Evolutionary conservation across 2,888 invertebrate species (phyloP), one percentile per base, ranked within the genome.

Genomic region (Drosophila atroscutellata): DNA sequence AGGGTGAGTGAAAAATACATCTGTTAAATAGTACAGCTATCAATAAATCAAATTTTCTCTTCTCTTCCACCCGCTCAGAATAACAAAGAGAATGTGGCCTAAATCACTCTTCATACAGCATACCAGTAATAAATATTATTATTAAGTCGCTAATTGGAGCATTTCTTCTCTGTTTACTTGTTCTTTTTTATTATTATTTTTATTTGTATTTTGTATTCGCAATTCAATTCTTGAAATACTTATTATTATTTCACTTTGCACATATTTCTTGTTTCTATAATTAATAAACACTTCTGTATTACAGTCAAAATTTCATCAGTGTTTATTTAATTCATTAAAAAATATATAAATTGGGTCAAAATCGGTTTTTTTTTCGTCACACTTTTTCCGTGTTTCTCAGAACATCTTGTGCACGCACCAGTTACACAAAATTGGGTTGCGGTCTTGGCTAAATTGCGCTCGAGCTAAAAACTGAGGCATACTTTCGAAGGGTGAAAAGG

Each of bases 11-110:
- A 32, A 47, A 28, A 47, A 62, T 36, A 37, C 11, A 5, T 58
- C 0, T 58, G 54, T n/a, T 65, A 59, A 75, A 7, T 57, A 34
- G 4, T 7, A 11, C 0, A 24, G 9, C 20, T 45, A 72, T 71
- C 36, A 63, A 71, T 54, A 34, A 56, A 26, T 57, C 24, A 9
- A 15, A 20, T 39, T 30, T 39, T 59, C 11, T 45, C 15, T 42
- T 42, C 15, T 45, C 20, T 66, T 55, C 20, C 54, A 55, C 66
- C 34, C 52, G 63, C 73, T 8, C 69, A 91, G 91, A 74, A 81
- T 59, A 91, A 91, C 80, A 91, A 91, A 66, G 91, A 91, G 70
- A 91, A 91, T 66, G 28, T 89, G 52, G 79, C 72, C 60, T 87
- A 57, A 81, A 49, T 67, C 37, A 20, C 4, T 34, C 15, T 28